Evolutionary conservation across 2,797 vertebrate species (phyloP).

Genomic region (Todus mexicanus): DNA sequence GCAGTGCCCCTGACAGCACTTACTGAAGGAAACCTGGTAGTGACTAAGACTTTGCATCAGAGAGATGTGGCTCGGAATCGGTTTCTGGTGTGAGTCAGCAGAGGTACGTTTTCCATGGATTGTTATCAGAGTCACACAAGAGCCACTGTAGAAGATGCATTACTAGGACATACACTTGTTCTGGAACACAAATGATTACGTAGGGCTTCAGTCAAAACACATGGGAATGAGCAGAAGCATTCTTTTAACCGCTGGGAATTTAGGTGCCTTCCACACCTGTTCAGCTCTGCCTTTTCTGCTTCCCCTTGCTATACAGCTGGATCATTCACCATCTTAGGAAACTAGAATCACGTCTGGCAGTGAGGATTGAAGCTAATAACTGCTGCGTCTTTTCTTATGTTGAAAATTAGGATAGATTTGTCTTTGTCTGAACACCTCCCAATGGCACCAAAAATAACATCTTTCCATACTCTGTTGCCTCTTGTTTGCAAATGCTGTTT

Average conservation of each 20-base stretch:
- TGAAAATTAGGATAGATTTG: not conserved
- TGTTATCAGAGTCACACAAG: not conserved
- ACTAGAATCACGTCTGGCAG: not conserved
- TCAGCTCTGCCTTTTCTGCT: not conserved
- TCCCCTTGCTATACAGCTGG: not conserved
- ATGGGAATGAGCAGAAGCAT: not conserved
- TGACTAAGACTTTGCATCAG: not conserved
- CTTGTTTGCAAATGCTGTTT: constrained; percentile 10
- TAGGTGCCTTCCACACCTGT: not conserved
- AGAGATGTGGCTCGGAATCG: not conserved
- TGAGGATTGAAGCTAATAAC: not conserved
- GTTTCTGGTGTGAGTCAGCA: constrained; percentile 17
- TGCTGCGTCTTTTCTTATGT: not conserved
- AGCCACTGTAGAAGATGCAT: not conserved
- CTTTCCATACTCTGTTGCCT: not conserved
- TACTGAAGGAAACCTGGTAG: not conserved
- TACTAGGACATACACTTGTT: not conserved
- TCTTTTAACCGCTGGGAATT: not conserved
- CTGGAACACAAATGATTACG: not conserved
- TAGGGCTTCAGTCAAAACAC: not conserved
- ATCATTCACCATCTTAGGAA: not conserved
- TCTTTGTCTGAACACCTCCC: not conserved
- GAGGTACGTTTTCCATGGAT: not conserved
- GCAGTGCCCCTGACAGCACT: not conserved
- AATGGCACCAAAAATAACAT: not conserved